phyloP scores from a whole-genome alignment of 2,888 invertebrate genomes.

The Elmis aenea region DNA sequence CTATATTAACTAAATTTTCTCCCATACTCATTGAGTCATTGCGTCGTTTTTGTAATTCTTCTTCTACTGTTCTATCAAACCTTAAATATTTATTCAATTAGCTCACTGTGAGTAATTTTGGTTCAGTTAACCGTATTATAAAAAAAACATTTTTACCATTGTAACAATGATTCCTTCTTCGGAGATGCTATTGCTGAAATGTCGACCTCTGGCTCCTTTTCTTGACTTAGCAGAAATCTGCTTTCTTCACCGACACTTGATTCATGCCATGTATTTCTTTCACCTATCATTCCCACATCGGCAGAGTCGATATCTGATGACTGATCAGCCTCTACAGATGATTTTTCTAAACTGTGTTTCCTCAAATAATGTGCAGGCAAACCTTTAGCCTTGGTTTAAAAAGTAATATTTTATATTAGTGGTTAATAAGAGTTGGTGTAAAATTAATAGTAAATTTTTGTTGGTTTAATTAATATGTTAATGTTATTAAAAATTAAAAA shows the following conservation, averaged over 20 bases:
- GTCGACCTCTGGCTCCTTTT: neutral
- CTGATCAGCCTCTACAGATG: no score
- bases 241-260: no score
- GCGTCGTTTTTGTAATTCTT: constrained; percentile 20
- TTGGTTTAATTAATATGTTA: no score
- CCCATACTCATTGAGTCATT: constrained; percentile 11
- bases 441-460: no score
- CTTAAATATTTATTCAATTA: constrained; percentile 6
- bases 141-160: constrained; percentile 4
- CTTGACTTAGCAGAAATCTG: constrained; percentile 4
- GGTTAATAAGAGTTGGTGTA: no score
- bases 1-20: constrained; percentile 13
- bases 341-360: no score
- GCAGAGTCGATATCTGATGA: no score
- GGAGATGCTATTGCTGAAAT: neutral
- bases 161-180: constrained; percentile 10
- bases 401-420: no score
- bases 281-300: no score
- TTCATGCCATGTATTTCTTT: no score
- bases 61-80: constrained; percentile 24
- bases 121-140: neutral
- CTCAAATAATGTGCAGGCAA: neutral
- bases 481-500: no score
- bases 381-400: no score
- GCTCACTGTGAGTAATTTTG: neutral